Evolutionary conservation across 2,113 vertebrate genomes (phyloP), one percentile per base, ranked within the genome.

Genomic region (Nestor notabilis): DNA sequence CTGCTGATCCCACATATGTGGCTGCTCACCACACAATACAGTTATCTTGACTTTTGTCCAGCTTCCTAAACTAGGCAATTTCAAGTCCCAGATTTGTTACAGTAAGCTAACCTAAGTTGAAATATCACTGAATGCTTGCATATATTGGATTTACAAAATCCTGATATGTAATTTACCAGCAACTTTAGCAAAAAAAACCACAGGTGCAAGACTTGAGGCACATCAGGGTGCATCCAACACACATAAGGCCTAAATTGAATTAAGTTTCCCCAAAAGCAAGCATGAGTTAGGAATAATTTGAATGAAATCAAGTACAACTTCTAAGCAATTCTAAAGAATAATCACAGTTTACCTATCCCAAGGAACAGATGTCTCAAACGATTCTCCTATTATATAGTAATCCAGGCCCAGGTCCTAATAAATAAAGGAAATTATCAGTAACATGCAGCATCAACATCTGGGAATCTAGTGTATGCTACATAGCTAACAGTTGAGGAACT

Each of bases 351-450:
- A 99, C 99, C 99, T 99, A 98, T 99, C 99, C 99, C 99, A 99
- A 96, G 99, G 99, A 98, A 99, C 98, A 90, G 99, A 99, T 43
- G 99, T 99, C 98, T 99, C 99, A 98, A 99, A 99, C 35, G 99
- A 99, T 98, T 99, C 99, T 86, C 98, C 99, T 76, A 99, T 98
- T 98, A 99, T 79, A 91, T 98, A 99, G 97, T 99, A 99, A 96
- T 99, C 99, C 98, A 99, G 98, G 87, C 99, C 99, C 95, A 99
- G 93, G 93, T 99, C 99, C 99, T 99, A 98, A 95, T 86, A 95
- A 97, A 88, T 56, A 96, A 92, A 96, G 90, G 49, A 97, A 93
- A 93, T 83, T 56, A 91, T 95, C 81, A 92, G 58, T 70, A 89
- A 89, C 37, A 81, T 83, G 77, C 71, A 81, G 37, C 58, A 94